Percentiles rank a stretch among this genome's conserved stretches.
Evolutionary conservation across 1,140 invertebrate species (phyloP).

Genomic region (Dinoponera quadriceps): DNA sequence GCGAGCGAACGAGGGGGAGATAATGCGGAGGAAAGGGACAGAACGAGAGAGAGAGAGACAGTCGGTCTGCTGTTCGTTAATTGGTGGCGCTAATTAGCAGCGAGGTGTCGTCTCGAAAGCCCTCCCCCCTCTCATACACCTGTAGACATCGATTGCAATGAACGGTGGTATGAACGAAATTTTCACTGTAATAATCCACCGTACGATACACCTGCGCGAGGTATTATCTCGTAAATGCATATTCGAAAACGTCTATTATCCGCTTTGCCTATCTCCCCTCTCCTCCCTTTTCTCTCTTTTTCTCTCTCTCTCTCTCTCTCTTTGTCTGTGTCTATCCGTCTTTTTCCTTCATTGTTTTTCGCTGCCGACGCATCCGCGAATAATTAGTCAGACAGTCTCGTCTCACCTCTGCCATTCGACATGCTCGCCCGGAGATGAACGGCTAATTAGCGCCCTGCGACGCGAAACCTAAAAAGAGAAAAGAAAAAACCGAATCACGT

Average conservation of each 20-base stretch:
- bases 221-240: slow-evolving; percentile 70
- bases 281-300: slow-evolving; percentile 4
- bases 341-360: slow-evolving; percentile 15
- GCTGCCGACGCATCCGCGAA: slow-evolving; percentile 8
- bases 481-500: slow-evolving; percentile 14
- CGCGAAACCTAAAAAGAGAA: neutral
- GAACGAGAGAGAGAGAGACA: slow-evolving; percentile 37
- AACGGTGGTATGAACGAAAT: slow-evolving; percentile 61
- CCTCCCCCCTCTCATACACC: slow-evolving; percentile 55
- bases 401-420: slow-evolving; percentile 46
- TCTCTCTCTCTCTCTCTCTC: slow-evolving; percentile 5
- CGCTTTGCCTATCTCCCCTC: slow-evolving; percentile 3
- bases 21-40: neutral
- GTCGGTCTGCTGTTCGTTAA: slow-evolving; percentile 69
- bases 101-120: slow-evolving; percentile 72
- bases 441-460: slow-evolving; percentile 60
- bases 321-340: neutral
- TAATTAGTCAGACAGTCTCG: slow-evolving; percentile 68
- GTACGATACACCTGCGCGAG: slow-evolving; percentile 54
- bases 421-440: slow-evolving; percentile 17
- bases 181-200: slow-evolving; percentile 68
- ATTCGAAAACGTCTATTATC: slow-evolving; percentile 65
- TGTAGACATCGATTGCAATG: slow-evolving; percentile 56
- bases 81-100: slow-evolving; percentile 79
- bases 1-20: neutral